Percentiles rank a stretch among this genome's conserved stretches.
phyloP scores from a whole-genome alignment of 2,113 vertebrate genomes.

The Takifugu flavidus region DNA sequence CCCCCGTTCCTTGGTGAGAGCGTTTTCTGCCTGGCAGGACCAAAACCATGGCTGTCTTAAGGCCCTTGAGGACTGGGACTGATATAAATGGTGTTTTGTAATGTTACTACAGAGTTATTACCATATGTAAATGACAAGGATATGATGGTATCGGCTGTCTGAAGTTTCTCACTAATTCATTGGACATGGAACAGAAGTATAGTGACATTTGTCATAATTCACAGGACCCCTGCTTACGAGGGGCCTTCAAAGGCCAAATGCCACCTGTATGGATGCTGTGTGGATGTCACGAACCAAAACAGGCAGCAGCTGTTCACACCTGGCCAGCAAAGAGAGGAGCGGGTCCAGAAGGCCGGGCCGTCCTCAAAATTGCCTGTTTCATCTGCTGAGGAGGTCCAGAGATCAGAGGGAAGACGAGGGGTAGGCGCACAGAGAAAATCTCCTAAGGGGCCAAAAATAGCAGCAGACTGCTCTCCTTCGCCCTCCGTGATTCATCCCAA shows the following conservation, averaged over 20 bases:
- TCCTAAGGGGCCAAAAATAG: conserved; percentile 67
- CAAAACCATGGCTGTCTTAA: too few species aligned
- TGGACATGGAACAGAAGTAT: conserved; percentile 61
- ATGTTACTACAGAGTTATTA: too few species aligned
- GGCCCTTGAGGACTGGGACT: too few species aligned
- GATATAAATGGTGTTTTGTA: too few species aligned
- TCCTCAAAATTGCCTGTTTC: conserved; percentile 64
- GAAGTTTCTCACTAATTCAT: too few species aligned
- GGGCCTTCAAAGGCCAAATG: conserved; percentile 41
- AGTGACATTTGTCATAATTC: conserved; percentile 78
- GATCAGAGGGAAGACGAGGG: conserved; percentile 59
- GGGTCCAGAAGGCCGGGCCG: conserved; percentile 42
- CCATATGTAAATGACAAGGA: too few species aligned
- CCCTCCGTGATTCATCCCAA: conserved; percentile 54
- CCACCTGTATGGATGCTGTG: conserved; percentile 33
- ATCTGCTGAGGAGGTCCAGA: conserved; percentile 74
- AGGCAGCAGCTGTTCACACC: conserved; percentile 56
- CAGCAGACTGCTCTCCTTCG: conserved; percentile 34
- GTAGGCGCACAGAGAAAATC: conserved; percentile 33
- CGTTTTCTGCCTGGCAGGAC: too few species aligned
- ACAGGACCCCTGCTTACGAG: conserved; percentile 48
- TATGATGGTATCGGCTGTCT: too few species aligned
- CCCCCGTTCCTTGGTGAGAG: too few species aligned
- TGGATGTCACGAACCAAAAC: conserved; percentile 59
- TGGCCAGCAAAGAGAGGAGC: conserved; percentile 37